A percentile compares a stretch with the other conserved stretches of the same genome.
Conservation (phyloP, 2,797 vertebrate species). For the Clangula hyemalis region DNA sequence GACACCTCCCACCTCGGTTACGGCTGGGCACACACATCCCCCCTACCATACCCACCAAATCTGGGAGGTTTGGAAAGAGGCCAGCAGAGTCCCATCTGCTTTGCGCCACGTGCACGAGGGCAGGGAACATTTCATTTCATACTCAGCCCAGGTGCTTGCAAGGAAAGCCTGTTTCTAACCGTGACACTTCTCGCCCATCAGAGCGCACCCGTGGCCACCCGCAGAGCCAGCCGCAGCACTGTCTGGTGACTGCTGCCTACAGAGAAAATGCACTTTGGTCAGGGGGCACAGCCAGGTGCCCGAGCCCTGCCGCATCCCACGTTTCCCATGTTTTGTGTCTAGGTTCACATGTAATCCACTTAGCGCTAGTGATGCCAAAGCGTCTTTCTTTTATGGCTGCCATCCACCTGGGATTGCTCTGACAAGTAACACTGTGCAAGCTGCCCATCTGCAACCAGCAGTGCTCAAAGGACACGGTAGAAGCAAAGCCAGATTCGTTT, state of each 20-base stretch:
- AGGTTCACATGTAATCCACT: neutral
- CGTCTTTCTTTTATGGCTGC: neutral
- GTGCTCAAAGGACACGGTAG: neutral
- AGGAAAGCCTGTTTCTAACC: neutral
- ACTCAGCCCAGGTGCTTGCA: neutral
- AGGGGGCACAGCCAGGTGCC: neutral
- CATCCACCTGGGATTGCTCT: slow-evolving; percentile 6
- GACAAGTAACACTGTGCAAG: neutral
- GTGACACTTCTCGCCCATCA: neutral
- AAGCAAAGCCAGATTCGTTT: slow-evolving; percentile 1
- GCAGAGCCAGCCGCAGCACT: neutral
- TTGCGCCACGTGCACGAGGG: neutral
- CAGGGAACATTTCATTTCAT: neutral
- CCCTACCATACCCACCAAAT: slow-evolving; percentile 37
- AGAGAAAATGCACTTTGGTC: neutral
- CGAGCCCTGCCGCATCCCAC: neutral
- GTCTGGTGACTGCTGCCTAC: neutral
- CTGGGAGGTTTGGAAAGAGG: slow-evolving; percentile 34
- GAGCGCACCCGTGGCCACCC: neutral
- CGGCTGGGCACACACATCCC: neutral
- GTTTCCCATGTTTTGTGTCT: neutral
- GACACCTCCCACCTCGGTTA: slow-evolving; percentile 20
- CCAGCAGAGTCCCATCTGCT: slow-evolving; percentile 70
- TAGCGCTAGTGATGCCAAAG: neutral
- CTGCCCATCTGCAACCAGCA: neutral